Evolutionary conservation across 1,140 invertebrate genomes (phyloP).

Genomic region (Chrysomallon squamiferum): DNA sequence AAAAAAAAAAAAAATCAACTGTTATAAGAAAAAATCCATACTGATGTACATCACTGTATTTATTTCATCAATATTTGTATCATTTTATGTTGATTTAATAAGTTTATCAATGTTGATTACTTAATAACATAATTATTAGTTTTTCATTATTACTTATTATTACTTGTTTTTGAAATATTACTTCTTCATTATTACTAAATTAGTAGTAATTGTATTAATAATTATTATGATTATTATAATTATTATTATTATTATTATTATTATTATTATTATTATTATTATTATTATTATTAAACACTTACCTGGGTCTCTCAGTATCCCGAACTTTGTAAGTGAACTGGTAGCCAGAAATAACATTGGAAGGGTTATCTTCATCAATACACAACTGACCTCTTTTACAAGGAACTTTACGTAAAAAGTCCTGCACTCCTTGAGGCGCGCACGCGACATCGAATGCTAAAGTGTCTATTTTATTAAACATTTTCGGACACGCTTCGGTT

Average conservation of each 20-base stretch:
- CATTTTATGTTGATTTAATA: too few relatives aligned
- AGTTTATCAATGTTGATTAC: too few relatives aligned
- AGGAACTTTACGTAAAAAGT: constrained; percentile 88
- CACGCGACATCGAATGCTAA: constrained; percentile 86
- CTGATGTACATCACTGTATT: too few relatives aligned
- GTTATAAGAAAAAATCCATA: too few relatives aligned
- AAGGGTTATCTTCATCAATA: constrained; percentile 80
- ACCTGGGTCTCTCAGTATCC: constrained; percentile 87
- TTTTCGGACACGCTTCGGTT: constrained; percentile 76
- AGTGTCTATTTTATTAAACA: constrained; percentile 84
- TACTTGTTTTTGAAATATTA: too few relatives aligned
- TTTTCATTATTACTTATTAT: too few relatives aligned
- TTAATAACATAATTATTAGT: too few relatives aligned
- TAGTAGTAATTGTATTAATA: too few relatives aligned
- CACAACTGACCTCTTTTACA: constrained; percentile 81
- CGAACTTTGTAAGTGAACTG: constrained; percentile 95
- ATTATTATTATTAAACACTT: constrained; percentile 29
- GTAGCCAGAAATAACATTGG: constrained; percentile 83
- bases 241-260: background rate
- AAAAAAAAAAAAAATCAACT: too few relatives aligned
- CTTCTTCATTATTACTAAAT: too few relatives aligned
- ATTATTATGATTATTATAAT: background rate
- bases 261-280: background rate
- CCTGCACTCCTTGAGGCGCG: constrained; percentile 75
- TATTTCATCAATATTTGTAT: too few relatives aligned